Conservation (phyloP, 2,113 vertebrate species). For the Cairina moschata region DNA sequence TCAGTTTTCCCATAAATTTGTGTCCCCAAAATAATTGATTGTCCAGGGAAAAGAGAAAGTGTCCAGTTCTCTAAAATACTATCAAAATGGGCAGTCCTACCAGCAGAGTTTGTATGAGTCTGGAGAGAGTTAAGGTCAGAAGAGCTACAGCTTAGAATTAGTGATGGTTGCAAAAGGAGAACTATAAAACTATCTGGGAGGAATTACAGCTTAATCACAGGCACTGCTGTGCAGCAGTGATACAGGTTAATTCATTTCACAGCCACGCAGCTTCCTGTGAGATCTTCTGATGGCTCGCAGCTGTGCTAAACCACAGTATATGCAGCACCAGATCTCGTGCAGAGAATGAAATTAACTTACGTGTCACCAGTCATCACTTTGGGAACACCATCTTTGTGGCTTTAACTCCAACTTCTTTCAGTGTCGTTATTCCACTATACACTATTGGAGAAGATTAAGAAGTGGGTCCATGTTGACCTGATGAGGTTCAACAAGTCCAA, state of each 20-base stretch:
- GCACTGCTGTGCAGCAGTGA: conserved; percentile 12
- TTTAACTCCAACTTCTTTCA: not conserved
- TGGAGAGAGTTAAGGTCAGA: conserved; percentile 18
- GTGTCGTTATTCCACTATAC: not conserved
- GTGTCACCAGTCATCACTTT: not conserved
- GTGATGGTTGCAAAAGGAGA: conserved; percentile 15
- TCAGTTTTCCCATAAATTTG: not conserved
- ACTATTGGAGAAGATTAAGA: not conserved
- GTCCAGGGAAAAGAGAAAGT: not conserved
- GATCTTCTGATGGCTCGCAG: conserved; percentile 36
- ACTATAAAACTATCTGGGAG: conserved; percentile 22
- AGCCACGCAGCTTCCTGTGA: conserved; percentile 37
- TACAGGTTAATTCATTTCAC: conserved; percentile 74
- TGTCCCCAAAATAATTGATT: not conserved
- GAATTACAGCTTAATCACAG: conserved; percentile 73
- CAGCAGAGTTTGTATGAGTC: not conserved
- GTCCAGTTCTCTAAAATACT: not conserved
- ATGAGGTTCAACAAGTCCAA: too few relatives aligned
- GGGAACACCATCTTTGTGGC: not conserved
- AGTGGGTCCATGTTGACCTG: too few relatives aligned
- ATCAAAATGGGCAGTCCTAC: not conserved
- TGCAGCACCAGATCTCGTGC: not conserved
- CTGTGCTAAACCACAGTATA: not conserved
- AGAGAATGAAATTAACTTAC: conserved; percentile 34
- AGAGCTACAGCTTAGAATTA: not conserved